phyloP scores from a whole-genome alignment of 2,797 vertebrate genomes.

The Pteropus rufus region DNA sequence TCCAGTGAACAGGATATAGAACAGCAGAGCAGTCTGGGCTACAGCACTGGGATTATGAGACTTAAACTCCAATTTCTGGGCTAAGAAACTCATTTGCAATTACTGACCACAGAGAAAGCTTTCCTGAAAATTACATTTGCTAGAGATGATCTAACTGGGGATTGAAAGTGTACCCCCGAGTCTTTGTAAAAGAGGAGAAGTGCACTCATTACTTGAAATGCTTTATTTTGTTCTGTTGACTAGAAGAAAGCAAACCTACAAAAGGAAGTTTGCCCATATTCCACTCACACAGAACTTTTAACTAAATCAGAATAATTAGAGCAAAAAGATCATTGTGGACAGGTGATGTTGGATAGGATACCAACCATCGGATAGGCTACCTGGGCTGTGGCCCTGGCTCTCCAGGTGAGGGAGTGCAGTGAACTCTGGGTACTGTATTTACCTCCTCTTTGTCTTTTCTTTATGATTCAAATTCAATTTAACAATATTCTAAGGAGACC shows the following conservation, averaged over 20 bases:
- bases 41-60: background rate
- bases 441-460: background rate
- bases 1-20: accelerated
- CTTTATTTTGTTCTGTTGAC: conserved; percentile 19
- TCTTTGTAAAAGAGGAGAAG: background rate
- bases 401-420: background rate
- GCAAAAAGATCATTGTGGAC: background rate
- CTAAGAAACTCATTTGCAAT: conserved; percentile 49
- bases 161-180: background rate
- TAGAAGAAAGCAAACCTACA: background rate
- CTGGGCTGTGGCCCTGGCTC: too few relatives aligned
- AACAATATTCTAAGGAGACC: background rate
- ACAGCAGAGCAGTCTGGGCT: background rate
- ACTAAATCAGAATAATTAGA: background rate
- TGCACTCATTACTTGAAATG: background rate
- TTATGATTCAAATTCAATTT: background rate
- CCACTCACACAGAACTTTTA: background rate
- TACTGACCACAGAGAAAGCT: background rate
- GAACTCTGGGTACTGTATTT: background rate
- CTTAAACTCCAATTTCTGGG: background rate
- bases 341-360: background rate
- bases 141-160: background rate
- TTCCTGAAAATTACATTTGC: conserved; percentile 31
- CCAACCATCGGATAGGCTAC: accelerated
- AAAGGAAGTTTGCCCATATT: background rate